Conservation (phyloP, 1,140 invertebrate genomes). For the Chymomyza costata region DNA sequence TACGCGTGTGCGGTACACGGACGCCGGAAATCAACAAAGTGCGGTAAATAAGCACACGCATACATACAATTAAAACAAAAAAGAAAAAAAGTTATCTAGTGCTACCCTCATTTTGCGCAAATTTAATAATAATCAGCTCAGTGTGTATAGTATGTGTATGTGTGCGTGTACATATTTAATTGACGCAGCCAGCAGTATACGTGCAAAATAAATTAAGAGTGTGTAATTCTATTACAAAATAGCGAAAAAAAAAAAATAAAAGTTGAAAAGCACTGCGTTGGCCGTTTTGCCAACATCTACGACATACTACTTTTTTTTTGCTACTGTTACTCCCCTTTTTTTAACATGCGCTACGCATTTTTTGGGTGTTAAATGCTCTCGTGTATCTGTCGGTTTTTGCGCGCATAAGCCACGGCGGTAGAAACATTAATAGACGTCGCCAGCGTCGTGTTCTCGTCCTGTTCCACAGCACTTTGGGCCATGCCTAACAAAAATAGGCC, state of each 20-base stretch:
- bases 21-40: slow-evolving; percentile 36
- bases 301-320: slow-evolving; percentile 22
- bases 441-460: no score
- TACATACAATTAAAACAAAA: slow-evolving; percentile 20
- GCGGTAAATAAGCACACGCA: slow-evolving; percentile 25
- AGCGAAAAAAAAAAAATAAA: slow-evolving; percentile 3
- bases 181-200: no score
- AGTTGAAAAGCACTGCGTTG: slow-evolving; percentile 2
- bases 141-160: neutral
- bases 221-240: neutral
- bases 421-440: slow-evolving; percentile 59
- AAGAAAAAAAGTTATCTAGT: slow-evolving; percentile 32
- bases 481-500: slow-evolving; percentile 44
- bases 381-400: slow-evolving; percentile 72
- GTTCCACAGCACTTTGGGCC: slow-evolving; percentile 11
- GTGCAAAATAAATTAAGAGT: neutral
- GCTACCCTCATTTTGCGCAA: slow-evolving; percentile 5
- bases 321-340: slow-evolving; percentile 33
- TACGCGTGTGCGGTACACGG: slow-evolving; percentile 50
- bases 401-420: slow-evolving; percentile 56
- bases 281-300: neutral
- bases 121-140: no score
- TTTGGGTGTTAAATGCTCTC: slow-evolving; percentile 68
- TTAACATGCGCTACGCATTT: slow-evolving; percentile 63
- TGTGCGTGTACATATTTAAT: neutral